Base-by-base conservation (phyloP, 2,888 invertebrate species). In the Volucella bombylans region DNA sequence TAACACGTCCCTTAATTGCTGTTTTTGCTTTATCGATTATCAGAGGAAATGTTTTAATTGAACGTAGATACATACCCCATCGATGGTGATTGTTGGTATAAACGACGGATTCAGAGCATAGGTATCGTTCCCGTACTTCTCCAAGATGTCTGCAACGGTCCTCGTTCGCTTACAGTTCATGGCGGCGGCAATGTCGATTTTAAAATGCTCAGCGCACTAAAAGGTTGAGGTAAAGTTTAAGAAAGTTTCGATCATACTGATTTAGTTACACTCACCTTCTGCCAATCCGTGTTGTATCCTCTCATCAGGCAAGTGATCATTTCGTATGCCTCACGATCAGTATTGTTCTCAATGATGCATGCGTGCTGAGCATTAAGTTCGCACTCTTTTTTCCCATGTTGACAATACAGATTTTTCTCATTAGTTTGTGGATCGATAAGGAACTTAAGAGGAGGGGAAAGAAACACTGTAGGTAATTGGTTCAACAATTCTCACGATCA, bases 361-460 rank as follows among this genome's bases (percentile, higher is more conserved):
- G 89, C 91, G 61, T 92, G 92, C 8, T 90, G 55, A 0, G 91
- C 91, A 88, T 92, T 92, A 10, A 90, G 78, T 14, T 91, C 89
- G 77, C 92, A 92, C 72, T 92, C 92, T 0, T 57, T 73, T 0
- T 64, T 55, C 0, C 91, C 91, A 64, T 92, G 92, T 67, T 91
- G 91, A 55, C 91, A 91, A 4, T 59, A 86, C 0, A 91, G 87
- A 18, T 87, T 68, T 10, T 87, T 87, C 39, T 87, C 39, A 2
- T 89, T 88, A 0, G 82, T 88, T 0, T 38, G 45, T 0, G 88
- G 87, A 82, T 91, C 86, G 0, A 69, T 82, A 76, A 86, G 88
- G 14, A 73, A 55, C 89, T 89, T 47, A 54, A 77, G 14, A 11
- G 47, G 43, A 23, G 2, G 8, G 14, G 10, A 41, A 15, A 50